Conservation (phyloP, 1,140 invertebrate species). For the Leptopilina clavipes region DNA sequence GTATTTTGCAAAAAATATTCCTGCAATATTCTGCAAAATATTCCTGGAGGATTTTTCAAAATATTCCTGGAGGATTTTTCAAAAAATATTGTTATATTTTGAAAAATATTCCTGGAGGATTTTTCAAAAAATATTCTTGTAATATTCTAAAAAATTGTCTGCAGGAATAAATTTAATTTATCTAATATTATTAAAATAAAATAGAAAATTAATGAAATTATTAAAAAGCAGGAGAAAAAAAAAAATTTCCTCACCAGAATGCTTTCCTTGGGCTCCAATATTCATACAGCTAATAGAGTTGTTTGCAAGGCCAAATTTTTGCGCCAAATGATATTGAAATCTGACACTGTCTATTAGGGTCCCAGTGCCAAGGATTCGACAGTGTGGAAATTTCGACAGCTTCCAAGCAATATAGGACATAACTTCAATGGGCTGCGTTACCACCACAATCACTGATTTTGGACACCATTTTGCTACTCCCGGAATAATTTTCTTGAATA, state of each 20-base stretch:
- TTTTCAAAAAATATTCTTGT: no score
- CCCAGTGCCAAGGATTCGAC: constrained; percentile 80
- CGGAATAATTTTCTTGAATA: constrained; percentile 79
- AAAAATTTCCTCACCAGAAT: constrained; percentile 70
- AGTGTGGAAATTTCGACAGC: constrained; percentile 78
- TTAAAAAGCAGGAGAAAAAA: not conserved
- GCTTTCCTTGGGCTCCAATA: constrained; percentile 80
- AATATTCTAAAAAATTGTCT: no score
- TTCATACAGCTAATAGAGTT: constrained; percentile 77
- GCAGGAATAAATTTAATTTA: no score
- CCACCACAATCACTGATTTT: constrained; percentile 77
- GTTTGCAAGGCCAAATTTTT: constrained; percentile 76
- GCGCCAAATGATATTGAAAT: constrained; percentile 78
- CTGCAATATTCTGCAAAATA: no score
- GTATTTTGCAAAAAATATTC: no score
- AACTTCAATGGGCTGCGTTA: constrained; percentile 79
- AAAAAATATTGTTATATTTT: no score
- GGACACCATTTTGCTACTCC: constrained; percentile 77
- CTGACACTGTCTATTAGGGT: constrained; percentile 79
- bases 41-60: no score
- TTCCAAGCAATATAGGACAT: constrained; percentile 82
- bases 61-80: no score
- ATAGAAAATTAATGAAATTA: no score
- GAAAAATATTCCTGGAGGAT: no score
- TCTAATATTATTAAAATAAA: no score